Percentiles rank a stretch among this genome's conserved stretches.
Conservation (phyloP, 2,797 vertebrate species). For the Graptemys geographica region DNA sequence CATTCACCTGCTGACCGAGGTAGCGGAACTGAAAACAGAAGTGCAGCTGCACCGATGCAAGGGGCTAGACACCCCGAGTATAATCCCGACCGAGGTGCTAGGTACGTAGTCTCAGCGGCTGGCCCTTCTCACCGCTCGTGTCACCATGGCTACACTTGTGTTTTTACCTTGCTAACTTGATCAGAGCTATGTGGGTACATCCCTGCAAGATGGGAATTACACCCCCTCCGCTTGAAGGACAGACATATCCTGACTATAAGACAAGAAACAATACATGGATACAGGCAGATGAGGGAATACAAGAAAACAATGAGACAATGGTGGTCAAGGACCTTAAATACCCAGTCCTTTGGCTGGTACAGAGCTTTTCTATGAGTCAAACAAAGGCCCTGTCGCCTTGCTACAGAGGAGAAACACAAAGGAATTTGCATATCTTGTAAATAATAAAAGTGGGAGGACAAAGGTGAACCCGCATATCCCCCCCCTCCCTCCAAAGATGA, state of each 20-base stretch:
- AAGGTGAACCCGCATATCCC: slow-evolving; percentile 38
- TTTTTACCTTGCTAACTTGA: not conserved
- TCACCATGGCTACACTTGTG: not conserved
- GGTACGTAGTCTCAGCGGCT: not conserved
- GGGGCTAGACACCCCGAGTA: not conserved
- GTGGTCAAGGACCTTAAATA: not conserved
- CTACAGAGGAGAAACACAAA: not conserved
- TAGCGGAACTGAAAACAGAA: not conserved
- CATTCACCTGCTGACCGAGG: not conserved
- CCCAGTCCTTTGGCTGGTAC: not conserved
- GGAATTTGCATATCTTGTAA: slow-evolving; percentile 23
- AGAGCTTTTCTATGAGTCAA: not conserved
- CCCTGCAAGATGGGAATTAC: not conserved
- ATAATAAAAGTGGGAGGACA: slow-evolving; percentile 41
- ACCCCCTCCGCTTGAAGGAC: not conserved
- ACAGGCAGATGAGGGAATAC: not conserved
- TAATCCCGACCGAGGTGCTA: not conserved
- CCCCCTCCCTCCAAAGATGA: slow-evolving; percentile 51
- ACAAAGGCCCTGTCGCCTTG: not conserved
- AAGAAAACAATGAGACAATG: not conserved
- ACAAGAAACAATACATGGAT: not conserved
- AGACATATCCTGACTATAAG: not conserved
- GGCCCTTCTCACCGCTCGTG: no score
- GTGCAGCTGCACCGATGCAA: not conserved
- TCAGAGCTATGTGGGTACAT: not conserved